These are phyloP conservation scores for Numenius arquata DNA, from an alignment of 2,113 vertebrate genomes.

Conservation along the genomic window DNA sequence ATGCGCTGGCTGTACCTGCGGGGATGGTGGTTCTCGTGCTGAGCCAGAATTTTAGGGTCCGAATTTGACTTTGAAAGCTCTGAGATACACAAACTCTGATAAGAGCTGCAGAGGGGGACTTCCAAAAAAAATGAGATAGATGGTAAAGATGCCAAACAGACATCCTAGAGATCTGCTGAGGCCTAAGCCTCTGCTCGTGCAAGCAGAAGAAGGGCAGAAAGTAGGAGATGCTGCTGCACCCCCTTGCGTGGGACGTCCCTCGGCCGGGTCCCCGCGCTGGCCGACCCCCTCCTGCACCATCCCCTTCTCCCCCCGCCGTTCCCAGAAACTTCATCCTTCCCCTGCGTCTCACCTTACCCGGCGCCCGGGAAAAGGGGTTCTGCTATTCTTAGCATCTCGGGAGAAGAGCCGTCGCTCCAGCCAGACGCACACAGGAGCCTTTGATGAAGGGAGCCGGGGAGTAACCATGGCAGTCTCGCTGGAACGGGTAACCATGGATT, in stretches of 20 bases:
- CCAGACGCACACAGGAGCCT: neutral
- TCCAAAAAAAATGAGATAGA: neutral
- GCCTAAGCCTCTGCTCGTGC: neutral
- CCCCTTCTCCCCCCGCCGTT: too few species aligned
- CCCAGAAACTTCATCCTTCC: neutral
- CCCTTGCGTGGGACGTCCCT: rapidly evolving
- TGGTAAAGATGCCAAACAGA: neutral
- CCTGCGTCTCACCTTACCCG: neutral
- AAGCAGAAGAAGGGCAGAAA: neutral
- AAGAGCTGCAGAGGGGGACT: rapidly evolving
- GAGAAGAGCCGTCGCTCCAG: neutral
- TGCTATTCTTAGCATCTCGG: neutral
- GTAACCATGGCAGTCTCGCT: conserved; percentile 13
- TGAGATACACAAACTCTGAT: rapidly evolving
- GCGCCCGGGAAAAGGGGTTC: neutral
- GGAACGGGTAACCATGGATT: neutral
- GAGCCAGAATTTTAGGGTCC: neutral
- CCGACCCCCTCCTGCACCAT: rapidly evolving
- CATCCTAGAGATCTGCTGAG: neutral
- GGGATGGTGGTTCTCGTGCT: too few species aligned
- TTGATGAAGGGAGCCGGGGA: neutral
- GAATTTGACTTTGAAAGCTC: neutral
- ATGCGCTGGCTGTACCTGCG: neutral
- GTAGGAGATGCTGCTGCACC: neutral
- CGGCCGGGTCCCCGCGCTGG: rapidly evolving